These are phyloP conservation scores for Thamnaconus septentrionalis DNA, from an alignment of 2,113 vertebrate species.

Conservation along the genomic window DNA sequence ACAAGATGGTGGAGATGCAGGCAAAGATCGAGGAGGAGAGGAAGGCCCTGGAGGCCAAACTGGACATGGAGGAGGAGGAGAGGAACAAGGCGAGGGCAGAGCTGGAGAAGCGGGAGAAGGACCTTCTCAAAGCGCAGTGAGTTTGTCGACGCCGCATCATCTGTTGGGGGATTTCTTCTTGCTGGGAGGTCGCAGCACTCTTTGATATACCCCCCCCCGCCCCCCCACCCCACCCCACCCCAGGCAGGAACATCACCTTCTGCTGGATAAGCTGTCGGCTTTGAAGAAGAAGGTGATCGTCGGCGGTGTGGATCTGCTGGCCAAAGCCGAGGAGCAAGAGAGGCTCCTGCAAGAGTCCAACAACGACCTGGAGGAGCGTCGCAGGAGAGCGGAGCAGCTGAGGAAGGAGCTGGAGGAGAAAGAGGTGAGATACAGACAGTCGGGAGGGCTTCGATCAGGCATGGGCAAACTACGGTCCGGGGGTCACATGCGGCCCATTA, in stretches of 20 bases:
- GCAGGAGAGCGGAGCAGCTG: constrained; percentile 91
- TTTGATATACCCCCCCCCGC: too few relatives aligned
- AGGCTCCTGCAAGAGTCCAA: constrained; percentile 98
- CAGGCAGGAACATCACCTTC: constrained; percentile 93
- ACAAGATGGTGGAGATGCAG: constrained; percentile 1
- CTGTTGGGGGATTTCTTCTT: too few relatives aligned
- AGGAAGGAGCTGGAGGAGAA: constrained; percentile 96
- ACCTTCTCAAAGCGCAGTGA: constrained; percentile 97
- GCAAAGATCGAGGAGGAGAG: constrained; percentile 94
- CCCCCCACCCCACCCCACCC: not conserved
- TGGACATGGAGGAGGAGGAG: constrained; percentile 99
- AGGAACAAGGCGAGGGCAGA: constrained; percentile 97
- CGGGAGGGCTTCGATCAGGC: too few relatives aligned
- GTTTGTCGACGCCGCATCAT: constrained; percentile 40
- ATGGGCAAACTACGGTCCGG: too few relatives aligned
- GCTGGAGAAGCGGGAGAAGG: constrained; percentile 95
- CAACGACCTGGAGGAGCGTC: constrained; percentile 91
- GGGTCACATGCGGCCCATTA: too few relatives aligned
- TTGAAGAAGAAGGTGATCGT: constrained; percentile 98
- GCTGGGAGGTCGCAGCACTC: too few relatives aligned
- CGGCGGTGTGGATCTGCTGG: constrained; percentile 95
- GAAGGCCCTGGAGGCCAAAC: constrained; percentile 94
- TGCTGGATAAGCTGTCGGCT: constrained; percentile 91
- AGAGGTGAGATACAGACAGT: constrained; percentile 75
- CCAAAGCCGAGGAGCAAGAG: constrained; percentile 98